Base-by-base conservation (phyloP, 1,140 invertebrate species). In the Stratiolaelaps scimitus region DNA sequence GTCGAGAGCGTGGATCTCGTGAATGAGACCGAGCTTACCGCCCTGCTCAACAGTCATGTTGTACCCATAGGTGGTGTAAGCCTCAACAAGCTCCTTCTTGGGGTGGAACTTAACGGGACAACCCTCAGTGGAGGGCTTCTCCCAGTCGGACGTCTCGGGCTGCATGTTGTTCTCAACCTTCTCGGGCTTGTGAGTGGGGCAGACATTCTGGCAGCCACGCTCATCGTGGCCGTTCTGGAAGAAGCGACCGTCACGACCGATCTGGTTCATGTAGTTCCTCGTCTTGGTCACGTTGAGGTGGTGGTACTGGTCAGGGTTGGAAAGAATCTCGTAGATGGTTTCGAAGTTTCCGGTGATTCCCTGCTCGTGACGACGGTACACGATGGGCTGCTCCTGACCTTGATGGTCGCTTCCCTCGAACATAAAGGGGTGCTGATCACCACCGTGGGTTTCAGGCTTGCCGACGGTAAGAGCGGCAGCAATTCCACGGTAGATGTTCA, bases 261-360 rank as follows among this genome's bases (percentile, higher is more conserved):
- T 26, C 53, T 60, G 53, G 13, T 60, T 60, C 53, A 60, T 60
- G 53, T 60, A 60, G 23, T 60, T 60, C 53, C 53, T 60, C 17
- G 53, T 60, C 53, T 60, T 60, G 53, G 53, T 60, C 26, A 60
- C 26, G 53, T 60, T 60, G 20, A 60, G 53, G 4, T 48, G 47
- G 4, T 48, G 53, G 26, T 34, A 20, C 26, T 60, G 53, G 4
- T 60, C 23, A 17, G 53, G 53, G 23, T 17, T 20, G 53, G 53
- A 60, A 13, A 60, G 53, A 34, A 60, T 60, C 34, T 60, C 53
- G 53, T 60, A 60, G 53, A 26, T 60, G 53, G 53, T 60, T 0
- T 60, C 53, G 53, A 60, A 60, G 53, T 17, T 60, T 19, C 53
- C 53, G 53, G 53, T 10, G 53, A 60, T 60, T 19, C 53, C 53